Evolutionary conservation across 2,888 invertebrate species (phyloP).

Genomic region (Temnothorax ravouxi): DNA sequence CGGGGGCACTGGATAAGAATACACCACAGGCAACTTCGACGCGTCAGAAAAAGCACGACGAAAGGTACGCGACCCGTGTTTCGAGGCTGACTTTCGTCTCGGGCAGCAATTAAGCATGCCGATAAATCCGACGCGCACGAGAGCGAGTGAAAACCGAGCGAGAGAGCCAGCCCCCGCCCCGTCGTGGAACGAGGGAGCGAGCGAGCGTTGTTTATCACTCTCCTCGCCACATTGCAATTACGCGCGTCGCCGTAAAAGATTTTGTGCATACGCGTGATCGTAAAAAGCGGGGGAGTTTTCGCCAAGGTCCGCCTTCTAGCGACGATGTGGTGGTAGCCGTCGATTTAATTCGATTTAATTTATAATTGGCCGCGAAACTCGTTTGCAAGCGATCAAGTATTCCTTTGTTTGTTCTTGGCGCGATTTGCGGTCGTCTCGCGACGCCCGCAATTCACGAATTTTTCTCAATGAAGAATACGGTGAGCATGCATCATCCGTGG

Average conservation of each 20-base stretch:
- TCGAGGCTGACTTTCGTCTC: constrained; percentile 61
- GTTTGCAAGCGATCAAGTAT: constrained; percentile 30
- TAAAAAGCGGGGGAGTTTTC: constrained; percentile 56
- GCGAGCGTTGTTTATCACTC: constrained; percentile 69
- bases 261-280: constrained; percentile 53
- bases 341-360: constrained; percentile 54
- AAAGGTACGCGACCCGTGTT: constrained; percentile 18
- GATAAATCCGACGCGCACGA: constrained; percentile 63
- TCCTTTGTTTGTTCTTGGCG: constrained; percentile 37
- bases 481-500: neutral
- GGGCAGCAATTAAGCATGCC: constrained; percentile 66
- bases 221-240: constrained; percentile 66
- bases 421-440: constrained; percentile 21
- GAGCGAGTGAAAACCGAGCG: constrained; percentile 31
- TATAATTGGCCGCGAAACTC: constrained; percentile 48
- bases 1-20: neutral
- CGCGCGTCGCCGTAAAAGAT: constrained; percentile 53
- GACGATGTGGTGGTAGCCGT: constrained; percentile 13
- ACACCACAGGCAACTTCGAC: neutral
- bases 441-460: constrained; percentile 18
- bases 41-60: constrained; percentile 35
- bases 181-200: constrained; percentile 25
- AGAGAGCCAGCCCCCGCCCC: constrained; percentile 43
- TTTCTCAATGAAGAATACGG: constrained; percentile 21
- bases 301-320: constrained; percentile 37